Percentiles rank a stretch among this genome's conserved stretches.
These are phyloP conservation scores for Aethes cnicana DNA, from an alignment of 2,888 invertebrate genomes.

Conservation along the genomic window DNA sequence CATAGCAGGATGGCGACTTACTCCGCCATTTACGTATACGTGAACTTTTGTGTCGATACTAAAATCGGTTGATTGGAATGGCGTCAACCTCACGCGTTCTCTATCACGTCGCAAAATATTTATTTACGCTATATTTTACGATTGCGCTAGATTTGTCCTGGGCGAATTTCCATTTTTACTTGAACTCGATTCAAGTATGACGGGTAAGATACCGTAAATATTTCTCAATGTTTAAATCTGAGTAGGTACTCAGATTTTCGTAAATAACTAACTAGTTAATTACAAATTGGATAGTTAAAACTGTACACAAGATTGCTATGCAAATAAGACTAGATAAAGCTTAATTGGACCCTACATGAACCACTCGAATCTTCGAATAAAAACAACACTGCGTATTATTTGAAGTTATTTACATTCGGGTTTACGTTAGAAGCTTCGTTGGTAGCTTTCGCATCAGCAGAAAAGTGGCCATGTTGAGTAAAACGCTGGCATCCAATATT, in stretches of 20 bases:
- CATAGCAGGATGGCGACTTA: conserved; percentile 2
- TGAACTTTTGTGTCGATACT: conserved; percentile 15
- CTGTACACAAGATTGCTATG: no score
- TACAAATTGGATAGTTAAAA: no score
- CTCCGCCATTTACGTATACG: background rate
- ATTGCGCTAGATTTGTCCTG: conserved; percentile 10
- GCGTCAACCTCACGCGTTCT: conserved; percentile 30
- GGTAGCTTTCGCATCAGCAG: conserved; percentile 25
- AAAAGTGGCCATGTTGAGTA: conserved; percentile 51
- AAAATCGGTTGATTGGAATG: conserved; percentile 30
- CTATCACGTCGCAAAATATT: conserved; percentile 29
- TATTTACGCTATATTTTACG: conserved; percentile 25
- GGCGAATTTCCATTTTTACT: background rate
- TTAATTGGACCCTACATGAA: conserved; percentile 14
- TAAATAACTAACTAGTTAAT: no score
- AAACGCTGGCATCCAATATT: conserved; percentile 53
- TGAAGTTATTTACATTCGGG: conserved; percentile 31
- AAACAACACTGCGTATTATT: conserved; percentile 26
- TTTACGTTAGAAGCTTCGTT: conserved; percentile 21
- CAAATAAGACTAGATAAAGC: conserved; percentile 17
- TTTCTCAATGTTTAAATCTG: no score
- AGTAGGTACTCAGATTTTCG: no score
- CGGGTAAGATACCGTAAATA: no score
- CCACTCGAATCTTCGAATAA: conserved; percentile 16
- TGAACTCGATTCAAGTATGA: background rate